Base-by-base conservation (phyloP, 2,888 invertebrate species). In the Pachycephus smyrnensis region DNA sequence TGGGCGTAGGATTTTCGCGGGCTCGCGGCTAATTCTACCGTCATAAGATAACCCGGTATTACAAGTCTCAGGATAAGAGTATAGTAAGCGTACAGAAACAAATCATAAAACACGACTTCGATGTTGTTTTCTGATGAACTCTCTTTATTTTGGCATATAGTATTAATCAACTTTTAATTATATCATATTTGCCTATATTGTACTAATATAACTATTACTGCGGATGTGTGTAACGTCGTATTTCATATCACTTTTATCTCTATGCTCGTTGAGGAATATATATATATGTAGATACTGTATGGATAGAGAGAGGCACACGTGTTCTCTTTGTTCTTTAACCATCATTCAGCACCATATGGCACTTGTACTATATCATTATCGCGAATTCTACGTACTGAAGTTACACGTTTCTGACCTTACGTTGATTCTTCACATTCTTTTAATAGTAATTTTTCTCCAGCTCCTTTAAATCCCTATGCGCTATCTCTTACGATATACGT, bases 111-210 rank as follows among this genome's bases (percentile, higher is more conserved):
- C 82, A 84, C 82, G 77, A 79, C 75, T 82, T 82, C 73, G 80
- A 80, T 81, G 30, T 35, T 74, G 32, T 84, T 81, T 85, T 84
- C 83, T 79, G 80, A 85, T 85, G 80, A 81, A 83, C 83, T 83
- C 87, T 87, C 86, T 86, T 86, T 86, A 86, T 86, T 86, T 87
- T 87, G 87, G 86, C 87, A 86, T 86, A 85, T 75, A 40, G 75
- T 83, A 76, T 75, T 23, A 73, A 74, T 71, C 31, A 71, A 55
- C 32, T 33, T 9, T 31, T 71, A 31, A 33, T 31, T 31, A 30
- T 71, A 71, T 71, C 71, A 71, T 71, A 71, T 55, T 23, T 23
- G 15, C 23, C 55, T 55, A 55, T 23, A 23, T 23, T 23, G 55
- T 23, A 55, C 55, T 55, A 55, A 23, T 55, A 55, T 55, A 55